Conservation (phyloP, 1,140 invertebrate genomes). For the Tetraneura akinire region DNA sequence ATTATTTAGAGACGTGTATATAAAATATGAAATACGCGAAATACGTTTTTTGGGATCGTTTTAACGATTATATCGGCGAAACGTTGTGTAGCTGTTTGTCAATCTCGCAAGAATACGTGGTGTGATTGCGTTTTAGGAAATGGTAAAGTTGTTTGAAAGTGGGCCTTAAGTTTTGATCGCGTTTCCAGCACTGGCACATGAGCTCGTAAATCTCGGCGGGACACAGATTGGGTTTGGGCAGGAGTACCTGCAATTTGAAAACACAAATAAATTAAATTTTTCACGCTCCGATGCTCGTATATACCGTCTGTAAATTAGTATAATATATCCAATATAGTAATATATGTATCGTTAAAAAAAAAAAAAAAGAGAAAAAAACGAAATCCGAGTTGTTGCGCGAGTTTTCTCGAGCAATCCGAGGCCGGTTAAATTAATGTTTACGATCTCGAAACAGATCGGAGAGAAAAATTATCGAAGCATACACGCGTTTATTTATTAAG, state of each 20-base stretch:
- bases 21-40: neutral
- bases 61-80: neutral
- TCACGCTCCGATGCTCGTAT: too few species aligned
- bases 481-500: too few species aligned
- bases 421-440: too few species aligned
- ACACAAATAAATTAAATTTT: neutral
- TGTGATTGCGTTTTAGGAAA: constrained; percentile 67
- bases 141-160: constrained; percentile 76
- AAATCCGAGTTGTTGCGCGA: too few species aligned
- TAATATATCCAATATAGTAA: too few species aligned
- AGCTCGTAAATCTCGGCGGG: constrained; percentile 76
- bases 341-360: too few species aligned
- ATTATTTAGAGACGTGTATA: neutral
- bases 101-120: constrained; percentile 46
- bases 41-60: neutral
- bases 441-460: too few species aligned
- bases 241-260: constrained; percentile 53
- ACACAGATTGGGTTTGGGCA: constrained; percentile 72
- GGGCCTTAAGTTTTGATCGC: constrained; percentile 68
- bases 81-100: constrained; percentile 45
- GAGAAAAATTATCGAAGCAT: too few species aligned
- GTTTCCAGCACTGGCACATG: constrained; percentile 78
- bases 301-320: too few species aligned
- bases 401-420: too few species aligned
- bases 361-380: too few species aligned